Evolutionary conservation across 2,113 vertebrate species (phyloP).

Genomic region (Parus major): DNA sequence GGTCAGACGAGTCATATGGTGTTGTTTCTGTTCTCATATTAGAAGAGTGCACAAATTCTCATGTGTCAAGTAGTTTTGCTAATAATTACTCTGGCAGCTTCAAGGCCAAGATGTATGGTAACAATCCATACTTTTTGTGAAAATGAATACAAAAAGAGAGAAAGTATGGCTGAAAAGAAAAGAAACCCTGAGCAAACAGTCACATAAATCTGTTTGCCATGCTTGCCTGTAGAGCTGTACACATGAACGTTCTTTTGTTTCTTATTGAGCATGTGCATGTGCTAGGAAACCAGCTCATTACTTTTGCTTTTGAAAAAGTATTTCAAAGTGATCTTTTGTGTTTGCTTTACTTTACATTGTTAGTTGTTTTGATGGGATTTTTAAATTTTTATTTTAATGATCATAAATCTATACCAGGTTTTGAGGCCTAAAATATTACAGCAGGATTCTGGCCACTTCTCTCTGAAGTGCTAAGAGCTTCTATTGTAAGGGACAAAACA

Average conservation of each 20-base stretch:
- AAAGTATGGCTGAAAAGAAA: not conserved
- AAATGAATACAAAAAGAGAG: constrained; percentile 2
- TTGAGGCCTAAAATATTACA: not conserved
- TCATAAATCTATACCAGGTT: not conserved
- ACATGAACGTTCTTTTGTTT: not conserved
- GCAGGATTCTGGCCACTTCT: not conserved
- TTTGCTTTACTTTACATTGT: not conserved
- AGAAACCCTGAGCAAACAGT: not conserved
- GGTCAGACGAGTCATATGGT: constrained; percentile 62
- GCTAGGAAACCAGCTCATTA: not conserved
- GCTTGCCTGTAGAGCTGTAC: not conserved
- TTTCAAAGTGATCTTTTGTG: not conserved
- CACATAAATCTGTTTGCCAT: not conserved
- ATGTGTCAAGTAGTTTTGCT: constrained; percentile 36
- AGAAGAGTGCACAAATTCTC: constrained; percentile 12
- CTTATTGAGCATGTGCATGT: not conserved
- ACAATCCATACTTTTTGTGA: not conserved
- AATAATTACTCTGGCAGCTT: constrained; percentile 28
- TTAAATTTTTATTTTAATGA: not conserved
- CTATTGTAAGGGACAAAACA: not conserved
- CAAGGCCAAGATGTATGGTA: not conserved
- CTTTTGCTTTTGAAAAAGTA: not conserved
- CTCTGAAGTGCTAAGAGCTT: not conserved
- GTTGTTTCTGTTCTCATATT: constrained; percentile 49
- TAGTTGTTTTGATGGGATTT: not conserved